These are phyloP conservation scores for Pseudococcus longispinus DNA, from an alignment of 2,888 invertebrate genomes.

Conservation along the genomic window DNA sequence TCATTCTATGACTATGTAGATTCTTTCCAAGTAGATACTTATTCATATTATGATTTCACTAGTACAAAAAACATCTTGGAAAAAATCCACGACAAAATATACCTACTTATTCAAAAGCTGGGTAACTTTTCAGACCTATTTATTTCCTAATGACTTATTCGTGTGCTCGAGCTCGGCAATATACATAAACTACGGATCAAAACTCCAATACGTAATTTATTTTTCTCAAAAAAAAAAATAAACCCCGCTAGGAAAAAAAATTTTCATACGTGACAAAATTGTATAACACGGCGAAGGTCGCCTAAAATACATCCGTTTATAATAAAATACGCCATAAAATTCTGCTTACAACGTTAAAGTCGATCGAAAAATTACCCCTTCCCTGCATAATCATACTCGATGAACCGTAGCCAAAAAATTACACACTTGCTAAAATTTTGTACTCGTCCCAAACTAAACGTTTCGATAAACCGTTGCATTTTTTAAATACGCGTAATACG, in stretches of 20 bases:
- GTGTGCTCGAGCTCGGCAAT: too few relatives aligned
- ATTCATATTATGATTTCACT: too few relatives aligned
- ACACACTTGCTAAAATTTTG: conserved; percentile 7
- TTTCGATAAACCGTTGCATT: conserved; percentile 7
- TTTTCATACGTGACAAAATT: background rate
- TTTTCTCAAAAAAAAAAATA: background rate
- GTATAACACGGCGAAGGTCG: background rate
- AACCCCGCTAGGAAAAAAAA: background rate
- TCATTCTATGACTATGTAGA: too few relatives aligned
- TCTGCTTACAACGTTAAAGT: background rate
- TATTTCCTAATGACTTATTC: too few relatives aligned
- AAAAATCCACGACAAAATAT: too few relatives aligned
- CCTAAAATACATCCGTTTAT: conserved; percentile 14
- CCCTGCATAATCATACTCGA: background rate
- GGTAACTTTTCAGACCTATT: too few relatives aligned
- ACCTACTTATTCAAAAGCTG: too few relatives aligned
- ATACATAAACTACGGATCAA: too few relatives aligned
- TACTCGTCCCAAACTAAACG: conserved; percentile 38
- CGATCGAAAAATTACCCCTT: conserved; percentile 16
- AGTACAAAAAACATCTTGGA: too few relatives aligned
- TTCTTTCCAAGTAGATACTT: too few relatives aligned
- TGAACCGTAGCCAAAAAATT: conserved; percentile 37
- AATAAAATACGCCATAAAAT: conserved; percentile 40
- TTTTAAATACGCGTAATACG: background rate
- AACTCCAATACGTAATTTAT: background rate